Base-by-base conservation (phyloP, 2,797 vertebrate genomes). In the Melanitta fusca region DNA sequence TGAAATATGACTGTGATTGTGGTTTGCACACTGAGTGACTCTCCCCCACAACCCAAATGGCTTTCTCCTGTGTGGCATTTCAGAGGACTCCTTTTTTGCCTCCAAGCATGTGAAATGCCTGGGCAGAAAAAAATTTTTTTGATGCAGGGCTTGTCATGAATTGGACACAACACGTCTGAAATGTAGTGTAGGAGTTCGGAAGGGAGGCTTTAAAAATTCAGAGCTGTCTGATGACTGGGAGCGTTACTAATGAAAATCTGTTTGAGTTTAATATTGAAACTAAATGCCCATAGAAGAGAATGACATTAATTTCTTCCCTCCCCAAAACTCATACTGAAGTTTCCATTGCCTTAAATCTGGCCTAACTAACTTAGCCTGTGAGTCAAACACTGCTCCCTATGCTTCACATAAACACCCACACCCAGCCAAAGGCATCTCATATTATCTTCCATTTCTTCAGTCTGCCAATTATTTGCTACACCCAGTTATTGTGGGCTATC, bases 181-280 rank as follows among this genome's bases (percentile, higher is more conserved):
- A 89, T 45, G 77, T 38, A 84, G 68, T 68, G 83, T 91, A 96
- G 89, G 92, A 86, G 87, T 88, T 73, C 0, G 6, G 86, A 95
- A 96, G 30, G 24, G 43, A 88, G 58, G 30, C 61, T 95, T 91
- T 75, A 83, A 88, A 95, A 88, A 92, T 89, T 89, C 93, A 94
- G 80, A 91, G 66, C 47, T 79, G 58, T 80, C 73, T 86, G 62
- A 75, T 85, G 73, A 84, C 56, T 91, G 77, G 69, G 36, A 92
- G 24, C 30, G 61, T 95, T 86, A 60, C 62, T 93, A 92, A 95
- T 62, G 85, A 91, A 93, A 93, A 83, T 70, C 18, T 65, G 43
- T 45, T 89, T 66, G 62, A 80, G 19, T 62, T 87, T 78, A 78
- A 74, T 30, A 41, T 51, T 89, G 79, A 89, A 94, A 88, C n/a